phyloP scores from a whole-genome alignment of 2,797 vertebrate species.

The Philypnodon macrostomus region DNA sequence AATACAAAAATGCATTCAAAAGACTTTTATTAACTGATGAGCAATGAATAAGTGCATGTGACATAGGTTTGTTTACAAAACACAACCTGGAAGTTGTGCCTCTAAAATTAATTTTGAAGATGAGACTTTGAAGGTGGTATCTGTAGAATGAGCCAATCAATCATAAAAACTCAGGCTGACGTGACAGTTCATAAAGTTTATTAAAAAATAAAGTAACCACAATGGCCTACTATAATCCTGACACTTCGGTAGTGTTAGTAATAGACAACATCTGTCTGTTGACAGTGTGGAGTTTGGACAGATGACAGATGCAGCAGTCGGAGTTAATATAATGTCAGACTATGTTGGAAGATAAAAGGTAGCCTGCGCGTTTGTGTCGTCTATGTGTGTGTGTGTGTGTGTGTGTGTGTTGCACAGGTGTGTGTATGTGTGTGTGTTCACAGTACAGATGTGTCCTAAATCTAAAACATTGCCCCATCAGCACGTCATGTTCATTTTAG shows the following conservation, averaged over 20 bases:
- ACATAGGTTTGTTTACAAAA: no score
- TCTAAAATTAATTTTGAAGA: neutral
- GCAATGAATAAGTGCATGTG: no score
- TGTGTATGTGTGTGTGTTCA: no score
- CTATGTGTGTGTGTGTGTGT: no score
- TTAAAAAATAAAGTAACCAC: neutral
- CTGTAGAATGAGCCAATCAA: neutral
- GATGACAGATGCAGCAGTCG: neutral
- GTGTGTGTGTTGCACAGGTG: no score
- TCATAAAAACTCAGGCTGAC: neutral
- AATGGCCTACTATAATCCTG: neutral
- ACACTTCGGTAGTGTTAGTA: neutral
- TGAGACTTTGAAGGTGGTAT: neutral
- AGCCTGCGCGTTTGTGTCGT: neutral
- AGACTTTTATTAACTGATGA: no score
- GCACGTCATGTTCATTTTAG: no score
- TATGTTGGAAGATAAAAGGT: neutral
- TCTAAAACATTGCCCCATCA: no score
- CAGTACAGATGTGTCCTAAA: no score
- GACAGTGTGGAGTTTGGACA: neutral
- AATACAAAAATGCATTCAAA: no score
- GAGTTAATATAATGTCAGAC: neutral
- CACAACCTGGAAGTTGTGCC: neutral
- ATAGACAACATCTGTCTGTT: neutral
- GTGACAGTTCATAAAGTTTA: conserved; percentile 4